Evolutionary conservation across 2,888 invertebrate species (phyloP), one percentile per base, ranked within the genome.

Genomic region (Antheraea yamamai): DNA sequence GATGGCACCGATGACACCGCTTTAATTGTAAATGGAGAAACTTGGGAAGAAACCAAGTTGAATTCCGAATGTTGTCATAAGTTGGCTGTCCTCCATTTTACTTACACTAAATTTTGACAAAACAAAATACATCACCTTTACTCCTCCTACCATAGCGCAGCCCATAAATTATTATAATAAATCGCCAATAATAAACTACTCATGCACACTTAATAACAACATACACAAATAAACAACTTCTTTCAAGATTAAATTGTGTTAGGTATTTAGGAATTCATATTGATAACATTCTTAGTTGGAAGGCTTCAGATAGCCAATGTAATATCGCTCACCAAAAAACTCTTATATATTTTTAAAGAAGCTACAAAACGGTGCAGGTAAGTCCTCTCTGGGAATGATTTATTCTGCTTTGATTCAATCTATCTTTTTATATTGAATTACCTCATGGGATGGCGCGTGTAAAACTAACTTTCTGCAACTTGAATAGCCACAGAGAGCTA

Each of bases 1-100:
- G 52, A 72, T 72, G 72, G 52, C 26, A 72, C 72, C 18, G 52
- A 72, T 72, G 72, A 72, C 26, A 72, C 72, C 18, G 72, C 16
- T 23, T 20, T 72, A 26, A 26, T 72, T 20, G 52, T 72, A 10
- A 26, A 52, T n/a, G 52, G 72, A 4, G 8, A 26, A 72, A 26
- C 39, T 16, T 72, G 52, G 72, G 52, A 23, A 47, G 72, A 72
- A 52, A 7, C 52, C 12, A 35, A 51, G 16, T 14, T n/a, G 7
- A 8, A 72, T 72, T 23, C 72, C 20, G 39, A 72, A 39, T 39
- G 7, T 23, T 10, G 72, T 72, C 1, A 39, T 39, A 14, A 39
- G n/a, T 16, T 72, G 72, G 72, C 51, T 72, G 23, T 4, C 47
- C 0, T 16, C 47, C 6, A 72, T 23, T 7, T 35, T 72, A 12